phyloP scores from a whole-genome alignment of 2,113 vertebrate genomes.

The Anser brachyrhynchus region DNA sequence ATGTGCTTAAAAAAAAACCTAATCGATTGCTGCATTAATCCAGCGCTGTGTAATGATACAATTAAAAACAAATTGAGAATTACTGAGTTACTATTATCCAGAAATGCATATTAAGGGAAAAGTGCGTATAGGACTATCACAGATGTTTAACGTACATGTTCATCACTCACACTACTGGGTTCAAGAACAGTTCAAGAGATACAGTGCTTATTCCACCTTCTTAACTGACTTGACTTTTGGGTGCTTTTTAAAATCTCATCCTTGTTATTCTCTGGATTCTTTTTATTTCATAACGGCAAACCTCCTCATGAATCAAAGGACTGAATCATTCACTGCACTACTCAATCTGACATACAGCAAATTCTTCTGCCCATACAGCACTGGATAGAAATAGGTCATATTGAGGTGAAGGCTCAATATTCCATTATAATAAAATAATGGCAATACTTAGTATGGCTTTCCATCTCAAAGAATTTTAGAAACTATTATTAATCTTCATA shows the following conservation, averaged over 20 bases:
- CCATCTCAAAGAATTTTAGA: not conserved
- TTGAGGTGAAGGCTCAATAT: slow-evolving; percentile 36
- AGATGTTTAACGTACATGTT: not conserved
- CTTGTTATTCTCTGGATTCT: not conserved
- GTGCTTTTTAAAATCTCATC: not conserved
- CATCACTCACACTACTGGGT: not conserved
- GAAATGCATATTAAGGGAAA: not conserved
- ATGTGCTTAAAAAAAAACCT: not conserved
- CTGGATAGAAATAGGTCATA: not conserved
- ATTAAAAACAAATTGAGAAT: not conserved
- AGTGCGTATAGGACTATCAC: not conserved
- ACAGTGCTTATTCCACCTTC: not conserved
- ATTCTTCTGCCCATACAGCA: not conserved
- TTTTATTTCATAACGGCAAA: not conserved
- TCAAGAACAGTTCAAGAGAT: not conserved
- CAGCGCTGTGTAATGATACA: not conserved
- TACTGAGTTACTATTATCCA: not conserved
- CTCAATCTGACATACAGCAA: not conserved
- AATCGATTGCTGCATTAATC: not conserved
- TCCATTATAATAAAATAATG: not conserved
- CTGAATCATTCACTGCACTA: slow-evolving; percentile 19
- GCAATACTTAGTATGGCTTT: not conserved
- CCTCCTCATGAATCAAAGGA: not conserved
- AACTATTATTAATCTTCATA: slow-evolving; percentile 13
- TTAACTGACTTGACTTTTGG: not conserved